Base-by-base conservation (phyloP, 2,113 vertebrate species). In the Phaethon lepturus region DNA sequence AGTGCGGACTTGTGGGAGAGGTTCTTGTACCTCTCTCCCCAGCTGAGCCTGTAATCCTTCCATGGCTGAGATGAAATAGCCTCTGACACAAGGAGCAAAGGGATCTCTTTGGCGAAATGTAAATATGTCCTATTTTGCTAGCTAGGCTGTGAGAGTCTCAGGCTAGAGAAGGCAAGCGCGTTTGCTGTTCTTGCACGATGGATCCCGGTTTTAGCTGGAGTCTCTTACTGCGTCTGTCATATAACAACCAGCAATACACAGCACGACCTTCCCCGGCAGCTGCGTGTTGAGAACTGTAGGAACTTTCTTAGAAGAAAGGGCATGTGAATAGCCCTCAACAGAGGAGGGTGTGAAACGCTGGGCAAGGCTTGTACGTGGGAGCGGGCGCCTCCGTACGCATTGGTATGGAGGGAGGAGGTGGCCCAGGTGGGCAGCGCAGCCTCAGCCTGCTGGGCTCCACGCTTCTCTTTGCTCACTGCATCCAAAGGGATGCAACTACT, bases 381-480 rank as follows among this genome's bases (percentile, higher is more conserved):
- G 23, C 23, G 38, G 49, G 12, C 4, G 1, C 13, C 73, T 77
- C 55, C 11, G 4, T 10, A 33, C 56, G 3, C 0, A 0, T 2
- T 42, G n/a, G 40, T 33, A 28, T 2, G 5, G 25, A 9, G 2
- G 13, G 55, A 58, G n/a, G 35, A 75, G 31, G 38, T 55, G 52
- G 23, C 56, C 76, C 53, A 25, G 28, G 31, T n/a, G 67, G 35
- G 55, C 44, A 45, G 10, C 35, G 67, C 52, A n/a, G 38, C n/a
- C 59, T 68, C 50, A 33, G 22, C 15, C 33, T 3, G 1, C 22
- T 60, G 66, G 29, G 6, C 23, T 89, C 29, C 1, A 0, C 49
- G 18, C 15, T 84, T 42, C 64, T 40, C 38, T 35, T 59, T n/a
- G 7, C 19, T 31, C 23, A 6, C 13, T 67, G 28, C 31, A 17